phyloP scores from a whole-genome alignment of 2,888 invertebrate genomes.

The Lasioglossum pauxillum region DNA sequence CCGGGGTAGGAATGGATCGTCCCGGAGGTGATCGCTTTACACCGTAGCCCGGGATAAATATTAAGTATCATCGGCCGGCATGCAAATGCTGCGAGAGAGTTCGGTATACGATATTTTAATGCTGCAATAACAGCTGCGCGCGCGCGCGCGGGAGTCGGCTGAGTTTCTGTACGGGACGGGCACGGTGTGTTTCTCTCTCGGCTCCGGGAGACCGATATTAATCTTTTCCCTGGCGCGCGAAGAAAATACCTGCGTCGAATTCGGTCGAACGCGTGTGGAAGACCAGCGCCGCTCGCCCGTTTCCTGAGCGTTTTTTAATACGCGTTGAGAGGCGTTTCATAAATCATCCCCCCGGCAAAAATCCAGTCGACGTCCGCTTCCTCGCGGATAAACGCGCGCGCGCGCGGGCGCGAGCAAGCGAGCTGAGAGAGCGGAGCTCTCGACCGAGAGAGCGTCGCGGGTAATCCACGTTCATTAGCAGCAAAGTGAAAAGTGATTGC shows the following conservation, averaged over 20 bases:
- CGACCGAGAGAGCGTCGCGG: conserved; percentile 21
- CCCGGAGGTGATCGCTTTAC: conserved; percentile 36
- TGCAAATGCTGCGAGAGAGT: conserved; percentile 34
- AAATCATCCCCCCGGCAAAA: conserved; percentile 52
- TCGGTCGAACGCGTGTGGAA: conserved; percentile 40
- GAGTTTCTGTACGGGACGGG: conserved; percentile 12
- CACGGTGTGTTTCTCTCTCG: conserved; percentile 21
- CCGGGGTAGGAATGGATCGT: neutral
- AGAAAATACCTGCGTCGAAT: conserved; percentile 47
- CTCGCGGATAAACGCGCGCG: conserved; percentile 33
- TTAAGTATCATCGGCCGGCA: conserved; percentile 34
- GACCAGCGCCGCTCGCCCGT: neutral
- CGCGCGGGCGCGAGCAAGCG: neutral
- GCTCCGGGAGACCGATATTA: conserved; percentile 24
- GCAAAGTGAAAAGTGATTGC: conserved; percentile 65
- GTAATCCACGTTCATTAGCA: conserved; percentile 60
- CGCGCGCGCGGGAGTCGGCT: neutral
- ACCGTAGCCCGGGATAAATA: conserved; percentile 25
- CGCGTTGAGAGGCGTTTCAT: conserved; percentile 41
- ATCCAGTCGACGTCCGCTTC: conserved; percentile 39
- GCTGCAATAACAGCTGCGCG: conserved; percentile 30
- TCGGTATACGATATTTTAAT: conserved; percentile 41
- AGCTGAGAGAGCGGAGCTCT: neutral
- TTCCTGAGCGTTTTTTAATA: conserved; percentile 38
- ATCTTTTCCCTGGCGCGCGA: conserved; percentile 25